Base-by-base conservation (phyloP, 2,113 vertebrate species). In the Campylomormyrus tamandua region DNA sequence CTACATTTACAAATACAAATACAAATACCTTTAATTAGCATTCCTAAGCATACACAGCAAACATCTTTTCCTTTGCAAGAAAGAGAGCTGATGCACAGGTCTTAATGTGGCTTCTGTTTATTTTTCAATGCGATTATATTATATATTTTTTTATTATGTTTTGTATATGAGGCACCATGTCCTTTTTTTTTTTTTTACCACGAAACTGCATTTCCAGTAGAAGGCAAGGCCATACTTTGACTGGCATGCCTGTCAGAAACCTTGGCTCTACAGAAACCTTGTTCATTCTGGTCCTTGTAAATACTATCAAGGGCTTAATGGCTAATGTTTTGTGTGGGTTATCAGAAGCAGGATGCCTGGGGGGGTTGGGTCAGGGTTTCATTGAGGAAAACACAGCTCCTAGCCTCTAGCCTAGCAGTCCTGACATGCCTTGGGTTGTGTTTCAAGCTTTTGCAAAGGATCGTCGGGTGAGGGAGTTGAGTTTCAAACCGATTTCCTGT, bases 371-470 rank as follows among this genome's bases (percentile, higher is more conserved):
- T 85, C 88, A 45, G 15, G 15, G 93, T 94, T 93, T 93, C 94
- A 91, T 88, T 66, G 56, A 83, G 91, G 88, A 92, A 93, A 95
- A 94, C 94, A 93, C 90, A 80, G 93, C 92, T 56, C 48, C 53
- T 88, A 62, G 53, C 35, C 92, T 92, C 93, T 94, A 93, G 92
- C 90, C 92, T 93, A 93, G 92, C 94, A 94, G 93, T 94, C 88
- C 0, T 70, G 91, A 93, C 92, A 53, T 87, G 93, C 93, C 90
- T 85, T 92, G 93, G 93, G 93, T 90, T 92, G 90, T 89, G 89
- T 94, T 95, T 94, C 94, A 93, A 93, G 93, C 92, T 92, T 86
- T 77, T 5, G 85, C 83, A 92, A 92, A 92, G 93, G 94, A 94
- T 93, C 94, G 93, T 92, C 91, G 91, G 92, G 80, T 90, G 89